Percentiles rank a stretch among this genome's conserved stretches.
Conservation (phyloP, 2,113 vertebrate genomes). For the Corythaixoides concolor region DNA sequence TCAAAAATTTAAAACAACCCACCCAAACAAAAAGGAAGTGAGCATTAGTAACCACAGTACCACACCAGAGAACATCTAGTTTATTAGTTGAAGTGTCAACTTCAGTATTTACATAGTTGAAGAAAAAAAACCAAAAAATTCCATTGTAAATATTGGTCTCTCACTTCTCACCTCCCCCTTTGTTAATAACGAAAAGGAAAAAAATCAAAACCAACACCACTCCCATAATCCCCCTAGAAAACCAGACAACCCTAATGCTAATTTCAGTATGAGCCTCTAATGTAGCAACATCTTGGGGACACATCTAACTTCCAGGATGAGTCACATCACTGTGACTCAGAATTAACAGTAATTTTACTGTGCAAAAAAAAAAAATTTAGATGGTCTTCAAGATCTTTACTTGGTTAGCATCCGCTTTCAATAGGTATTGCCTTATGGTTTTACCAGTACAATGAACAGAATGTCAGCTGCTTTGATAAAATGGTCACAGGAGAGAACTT, state of each 20-base stretch:
- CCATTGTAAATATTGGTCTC: neutral
- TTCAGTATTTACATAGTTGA: neutral
- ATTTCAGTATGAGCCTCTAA: neutral
- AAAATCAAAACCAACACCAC: neutral
- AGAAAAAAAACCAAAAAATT: neutral
- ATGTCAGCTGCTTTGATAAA: neutral
- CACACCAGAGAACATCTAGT: neutral
- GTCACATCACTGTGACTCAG: conserved; percentile 45
- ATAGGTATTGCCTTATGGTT: neutral
- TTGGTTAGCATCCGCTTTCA: neutral
- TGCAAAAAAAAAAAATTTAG: neutral
- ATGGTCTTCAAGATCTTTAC: neutral
- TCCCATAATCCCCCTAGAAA: neutral
- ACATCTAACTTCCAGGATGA: conserved; percentile 25
- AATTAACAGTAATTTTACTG: conserved; percentile 44
- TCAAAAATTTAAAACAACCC: neutral
- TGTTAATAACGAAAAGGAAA: neutral
- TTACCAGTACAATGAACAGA: neutral
- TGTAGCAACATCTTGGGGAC: conserved; percentile 13
- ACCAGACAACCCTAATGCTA: neutral
- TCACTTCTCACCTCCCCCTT: neutral
- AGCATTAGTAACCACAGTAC: neutral
- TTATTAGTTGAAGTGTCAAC: neutral
- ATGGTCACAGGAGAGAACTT: neutral
- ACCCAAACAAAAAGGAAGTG: neutral